Conservation (phyloP, 2,797 vertebrate genomes). For the Melanotaenia trifasciata region DNA sequence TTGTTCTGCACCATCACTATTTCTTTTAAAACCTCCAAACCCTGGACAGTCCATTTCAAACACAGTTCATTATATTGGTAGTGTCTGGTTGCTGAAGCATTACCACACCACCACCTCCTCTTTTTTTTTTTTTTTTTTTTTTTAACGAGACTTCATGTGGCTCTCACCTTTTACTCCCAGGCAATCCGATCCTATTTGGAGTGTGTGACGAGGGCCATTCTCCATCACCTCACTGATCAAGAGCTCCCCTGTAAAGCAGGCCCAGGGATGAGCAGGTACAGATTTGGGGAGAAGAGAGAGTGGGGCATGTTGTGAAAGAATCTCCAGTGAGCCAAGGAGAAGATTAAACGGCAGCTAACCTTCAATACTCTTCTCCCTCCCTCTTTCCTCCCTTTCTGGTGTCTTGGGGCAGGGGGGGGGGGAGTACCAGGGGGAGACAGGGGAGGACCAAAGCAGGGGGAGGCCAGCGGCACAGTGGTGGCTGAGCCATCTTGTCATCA, state of each 20-base stretch:
- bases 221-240: constrained; percentile 81
- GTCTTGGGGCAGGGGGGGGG: constrained; percentile 68
- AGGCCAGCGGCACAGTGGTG: constrained; percentile 71
- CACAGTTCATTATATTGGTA: constrained; percentile 55
- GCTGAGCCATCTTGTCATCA: constrained; percentile 84
- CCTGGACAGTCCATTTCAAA: constrained; percentile 57
- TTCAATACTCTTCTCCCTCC: constrained; percentile 40
- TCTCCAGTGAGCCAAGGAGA: constrained; percentile 79
- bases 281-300: constrained; percentile 74
- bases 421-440: constrained; percentile 50
- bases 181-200: constrained; percentile 80
- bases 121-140: constrained; percentile 54
- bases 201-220: constrained; percentile 80
- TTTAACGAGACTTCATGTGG: constrained; percentile 59
- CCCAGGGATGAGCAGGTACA: constrained; percentile 81
- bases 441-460: constrained; percentile 47
- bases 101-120: constrained; percentile 28
- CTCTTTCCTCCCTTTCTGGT: constrained; percentile 67
- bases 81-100: constrained; percentile 48
- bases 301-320: constrained; percentile 77
- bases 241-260: constrained; percentile 73
- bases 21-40: constrained; percentile 37
- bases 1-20: constrained; percentile 47
- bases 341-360: constrained; percentile 80
- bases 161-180: constrained; percentile 77